Conservation (phyloP, 2,797 vertebrate genomes). For the Peromyscus melanophrys region DNA sequence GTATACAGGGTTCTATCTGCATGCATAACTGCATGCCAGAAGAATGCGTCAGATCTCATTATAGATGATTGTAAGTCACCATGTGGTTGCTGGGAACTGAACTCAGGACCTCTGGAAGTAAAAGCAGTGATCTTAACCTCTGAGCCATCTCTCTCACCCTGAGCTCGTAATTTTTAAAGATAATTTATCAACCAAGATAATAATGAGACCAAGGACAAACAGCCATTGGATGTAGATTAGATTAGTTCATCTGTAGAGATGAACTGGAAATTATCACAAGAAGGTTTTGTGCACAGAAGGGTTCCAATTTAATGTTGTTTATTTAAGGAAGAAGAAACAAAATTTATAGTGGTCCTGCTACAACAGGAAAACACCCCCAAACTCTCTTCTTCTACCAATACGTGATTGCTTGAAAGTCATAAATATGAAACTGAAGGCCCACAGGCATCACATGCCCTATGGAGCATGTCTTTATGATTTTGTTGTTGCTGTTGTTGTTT, state of each 20-base stretch:
- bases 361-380: background rate
- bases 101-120: too few species aligned
- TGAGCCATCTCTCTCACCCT: too few species aligned
- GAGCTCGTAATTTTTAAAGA: background rate
- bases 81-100: too few species aligned
- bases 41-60: too few species aligned
- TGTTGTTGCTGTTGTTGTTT: background rate
- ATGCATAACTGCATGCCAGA: too few species aligned
- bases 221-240: background rate
- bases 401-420: background rate
- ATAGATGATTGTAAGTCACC: too few species aligned
- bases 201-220: background rate
- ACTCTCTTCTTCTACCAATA: too few species aligned
- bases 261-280: background rate
- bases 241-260: background rate
- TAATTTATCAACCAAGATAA: background rate
- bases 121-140: too few species aligned
- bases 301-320: background rate
- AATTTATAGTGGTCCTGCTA: background rate
- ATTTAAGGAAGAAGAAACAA: background rate
- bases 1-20: too few species aligned
- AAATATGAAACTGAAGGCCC: background rate
- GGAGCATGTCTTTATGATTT: background rate
- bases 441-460: rapidly evolving
- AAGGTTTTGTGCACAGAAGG: background rate